phyloP scores from a whole-genome alignment of 2,113 vertebrate genomes.

The Oostethus manadensis region DNA sequence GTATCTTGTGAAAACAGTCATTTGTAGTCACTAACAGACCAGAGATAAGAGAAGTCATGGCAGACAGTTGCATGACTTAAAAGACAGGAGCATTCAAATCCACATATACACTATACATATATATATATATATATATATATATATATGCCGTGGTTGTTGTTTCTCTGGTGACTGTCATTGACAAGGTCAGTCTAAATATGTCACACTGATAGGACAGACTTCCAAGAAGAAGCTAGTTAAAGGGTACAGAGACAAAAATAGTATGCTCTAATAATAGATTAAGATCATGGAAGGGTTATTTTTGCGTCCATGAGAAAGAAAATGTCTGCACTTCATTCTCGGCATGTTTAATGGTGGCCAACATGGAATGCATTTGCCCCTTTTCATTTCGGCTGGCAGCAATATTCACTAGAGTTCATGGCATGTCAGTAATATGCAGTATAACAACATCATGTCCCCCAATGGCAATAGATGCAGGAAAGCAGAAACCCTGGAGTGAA shows the following conservation, averaged over 20 bases:
- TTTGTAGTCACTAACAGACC: slow-evolving; percentile 25
- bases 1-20: slow-evolving; percentile 40
- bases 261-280: slow-evolving; percentile 4
- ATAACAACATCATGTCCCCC: background rate
- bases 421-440: background rate
- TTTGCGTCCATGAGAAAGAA: slow-evolving; percentile 3
- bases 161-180: too few relatives aligned
- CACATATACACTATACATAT: background rate
- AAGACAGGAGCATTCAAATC: slow-evolving; percentile 20
- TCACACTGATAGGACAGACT: slow-evolving; percentile 7
- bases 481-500: background rate
- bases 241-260: background rate
- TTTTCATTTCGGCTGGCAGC: background rate
- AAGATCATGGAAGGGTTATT: background rate
- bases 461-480: background rate
- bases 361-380: background rate
- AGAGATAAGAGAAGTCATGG: slow-evolving; percentile 2
- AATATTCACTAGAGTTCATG: background rate
- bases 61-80: slow-evolving; percentile 8
- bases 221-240: slow-evolving; percentile 8
- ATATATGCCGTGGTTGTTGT: too few relatives aligned
- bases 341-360: background rate
- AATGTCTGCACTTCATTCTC: background rate
- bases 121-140: too few relatives aligned
- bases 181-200: slow-evolving; percentile 13